Evolutionary conservation across 2,888 invertebrate genomes (phyloP).

Genomic region (Herminia tarsipennalis): DNA sequence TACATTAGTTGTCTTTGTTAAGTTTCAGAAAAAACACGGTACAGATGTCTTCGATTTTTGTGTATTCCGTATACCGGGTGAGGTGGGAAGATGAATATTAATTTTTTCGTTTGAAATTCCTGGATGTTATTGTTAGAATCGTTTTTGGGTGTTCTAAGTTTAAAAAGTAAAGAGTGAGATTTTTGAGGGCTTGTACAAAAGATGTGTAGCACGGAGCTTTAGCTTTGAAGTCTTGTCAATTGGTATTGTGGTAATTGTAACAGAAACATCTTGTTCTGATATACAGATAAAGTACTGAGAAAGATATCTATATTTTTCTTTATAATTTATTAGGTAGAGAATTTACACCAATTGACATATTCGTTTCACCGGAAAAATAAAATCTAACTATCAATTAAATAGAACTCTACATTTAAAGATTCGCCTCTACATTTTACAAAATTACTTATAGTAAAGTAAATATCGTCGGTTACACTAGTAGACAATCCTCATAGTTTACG

Average conservation of each 20-base stretch:
- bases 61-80: constrained; percentile 24
- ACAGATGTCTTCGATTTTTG: constrained; percentile 44
- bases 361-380: too few relatives aligned
- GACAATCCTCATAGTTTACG: constrained; percentile 49
- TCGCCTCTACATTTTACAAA: constrained; percentile 12
- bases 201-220: too few relatives aligned
- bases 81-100: constrained; percentile 35
- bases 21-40: constrained; percentile 35
- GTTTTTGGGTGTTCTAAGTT: not conserved
- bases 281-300: too few relatives aligned
- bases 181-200: too few relatives aligned
- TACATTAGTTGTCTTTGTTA: constrained; percentile 49
- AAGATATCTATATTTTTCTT: too few relatives aligned
- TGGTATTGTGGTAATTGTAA: too few relatives aligned
- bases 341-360: too few relatives aligned
- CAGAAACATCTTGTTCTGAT: too few relatives aligned
- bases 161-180: not conserved
- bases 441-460: constrained; percentile 31
- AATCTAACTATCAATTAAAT: too few relatives aligned
- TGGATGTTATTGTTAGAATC: constrained; percentile 4
- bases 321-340: too few relatives aligned
- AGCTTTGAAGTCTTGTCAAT: too few relatives aligned
- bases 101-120: constrained; percentile 18
- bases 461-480: constrained; percentile 24
- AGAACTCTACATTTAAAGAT: too few relatives aligned